phyloP scores from a whole-genome alignment of 2,113 vertebrate genomes.

The Mellivora capensis region DNA sequence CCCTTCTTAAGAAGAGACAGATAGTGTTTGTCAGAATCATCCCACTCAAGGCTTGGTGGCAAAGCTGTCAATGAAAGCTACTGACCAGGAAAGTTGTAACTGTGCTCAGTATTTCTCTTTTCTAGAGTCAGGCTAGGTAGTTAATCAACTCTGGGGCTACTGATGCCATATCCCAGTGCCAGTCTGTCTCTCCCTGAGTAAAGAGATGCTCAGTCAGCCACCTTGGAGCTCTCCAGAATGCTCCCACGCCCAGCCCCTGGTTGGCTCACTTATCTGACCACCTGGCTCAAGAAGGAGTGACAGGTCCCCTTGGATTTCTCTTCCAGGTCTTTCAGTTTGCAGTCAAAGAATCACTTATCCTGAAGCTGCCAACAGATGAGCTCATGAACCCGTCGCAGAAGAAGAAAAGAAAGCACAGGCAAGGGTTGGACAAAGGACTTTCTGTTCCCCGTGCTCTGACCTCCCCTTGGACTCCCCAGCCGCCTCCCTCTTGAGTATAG shows the following conservation, averaged over 20 bases:
- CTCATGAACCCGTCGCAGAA: constrained; percentile 95
- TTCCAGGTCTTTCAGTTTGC: constrained; percentile 97
- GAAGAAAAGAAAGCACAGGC: constrained; percentile 99
- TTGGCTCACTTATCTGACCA: not conserved
- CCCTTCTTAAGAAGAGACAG: not conserved
- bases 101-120: not conserved
- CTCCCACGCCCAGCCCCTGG: not conserved
- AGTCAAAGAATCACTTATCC: constrained; percentile 93
- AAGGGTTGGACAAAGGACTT: constrained; percentile 69
- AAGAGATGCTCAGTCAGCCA: not conserved
- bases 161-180: not conserved
- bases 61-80: not conserved
- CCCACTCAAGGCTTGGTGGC: not conserved
- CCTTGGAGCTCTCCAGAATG: not conserved
- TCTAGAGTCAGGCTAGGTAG: not conserved
- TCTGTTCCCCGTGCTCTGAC: constrained; percentile 1
- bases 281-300: not conserved
- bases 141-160: not conserved
- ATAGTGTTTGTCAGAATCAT: not conserved
- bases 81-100: not conserved
- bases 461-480: not conserved
- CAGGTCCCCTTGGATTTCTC: not conserved
- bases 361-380: constrained; percentile 92
- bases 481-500: not conserved
- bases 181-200: not conserved